A percentile compares a stretch with the other conserved stretches of the same genome.
Conservation (phyloP, 2,113 vertebrate species). For the Sorex araneus region DNA sequence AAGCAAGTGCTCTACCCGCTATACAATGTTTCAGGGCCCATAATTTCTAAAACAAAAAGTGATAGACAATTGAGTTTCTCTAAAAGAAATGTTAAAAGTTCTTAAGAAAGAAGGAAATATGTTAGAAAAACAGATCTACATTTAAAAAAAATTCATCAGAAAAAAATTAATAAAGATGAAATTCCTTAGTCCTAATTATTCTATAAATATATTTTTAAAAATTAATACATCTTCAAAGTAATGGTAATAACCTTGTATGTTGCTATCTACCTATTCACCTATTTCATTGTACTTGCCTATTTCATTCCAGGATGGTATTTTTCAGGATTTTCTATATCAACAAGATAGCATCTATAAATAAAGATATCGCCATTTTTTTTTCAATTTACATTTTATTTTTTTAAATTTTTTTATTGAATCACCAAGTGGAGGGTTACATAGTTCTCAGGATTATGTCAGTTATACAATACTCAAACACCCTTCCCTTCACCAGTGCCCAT, state of each 20-base stretch:
- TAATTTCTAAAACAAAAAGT: too few species aligned
- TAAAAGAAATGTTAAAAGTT: not conserved
- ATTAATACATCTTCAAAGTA: not conserved
- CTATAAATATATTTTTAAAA: not conserved
- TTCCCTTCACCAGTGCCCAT: too few species aligned
- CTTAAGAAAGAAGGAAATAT: conserved; percentile 50
- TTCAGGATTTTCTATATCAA: not conserved
- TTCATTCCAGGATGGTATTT: not conserved
- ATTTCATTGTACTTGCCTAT: not conserved
- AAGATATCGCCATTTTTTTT: not conserved
- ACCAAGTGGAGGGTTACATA: too few species aligned
- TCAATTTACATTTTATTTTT: too few species aligned
- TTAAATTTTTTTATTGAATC: too few species aligned
- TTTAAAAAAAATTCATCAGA: not conserved
- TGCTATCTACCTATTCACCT: not conserved
- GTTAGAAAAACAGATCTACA: not conserved
- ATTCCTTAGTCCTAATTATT: not conserved
- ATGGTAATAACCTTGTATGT: not conserved
- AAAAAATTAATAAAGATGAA: too few species aligned
- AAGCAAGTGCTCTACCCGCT: too few species aligned
- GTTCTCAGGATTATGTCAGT: too few species aligned
- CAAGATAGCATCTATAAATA: not conserved
- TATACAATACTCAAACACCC: too few species aligned
- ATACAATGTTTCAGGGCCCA: too few species aligned
- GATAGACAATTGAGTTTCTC: not conserved